Conservation (phyloP, 2,113 vertebrate genomes). For the Antechinus flavipes region DNA sequence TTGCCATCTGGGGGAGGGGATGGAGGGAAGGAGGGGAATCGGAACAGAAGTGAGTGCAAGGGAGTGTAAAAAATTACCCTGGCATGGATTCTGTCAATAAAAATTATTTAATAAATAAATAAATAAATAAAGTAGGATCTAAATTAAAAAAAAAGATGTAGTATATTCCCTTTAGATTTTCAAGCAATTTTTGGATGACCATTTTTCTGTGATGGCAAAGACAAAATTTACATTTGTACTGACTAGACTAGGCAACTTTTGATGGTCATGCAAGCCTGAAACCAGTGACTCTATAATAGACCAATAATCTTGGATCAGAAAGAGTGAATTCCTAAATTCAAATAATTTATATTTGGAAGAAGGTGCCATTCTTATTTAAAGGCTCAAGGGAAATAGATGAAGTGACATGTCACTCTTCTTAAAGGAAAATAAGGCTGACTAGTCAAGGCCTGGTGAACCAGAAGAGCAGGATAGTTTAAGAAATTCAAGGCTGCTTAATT, state of each 20-base stretch:
- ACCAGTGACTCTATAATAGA: background rate
- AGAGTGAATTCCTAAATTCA: background rate
- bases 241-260: background rate
- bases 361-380: background rate
- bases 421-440: background rate
- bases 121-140: no score
- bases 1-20: no score
- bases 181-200: background rate
- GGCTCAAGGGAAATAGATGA: background rate
- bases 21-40: no score
- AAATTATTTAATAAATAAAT: no score
- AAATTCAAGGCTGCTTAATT: background rate
- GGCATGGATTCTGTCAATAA: no score
- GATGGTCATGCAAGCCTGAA: background rate
- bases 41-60: no score
- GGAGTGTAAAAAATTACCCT: no score
- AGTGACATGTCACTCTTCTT: background rate
- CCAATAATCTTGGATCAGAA: background rate
- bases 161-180: background rate
- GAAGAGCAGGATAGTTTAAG: background rate
- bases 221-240: no score
- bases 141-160: no score
- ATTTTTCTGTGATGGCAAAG: no score
- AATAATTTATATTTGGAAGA: background rate
- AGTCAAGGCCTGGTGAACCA: background rate